Evolutionary conservation across 2,113 vertebrate genomes (phyloP).

Genomic region (Xiphophorus maculatus): DNA sequence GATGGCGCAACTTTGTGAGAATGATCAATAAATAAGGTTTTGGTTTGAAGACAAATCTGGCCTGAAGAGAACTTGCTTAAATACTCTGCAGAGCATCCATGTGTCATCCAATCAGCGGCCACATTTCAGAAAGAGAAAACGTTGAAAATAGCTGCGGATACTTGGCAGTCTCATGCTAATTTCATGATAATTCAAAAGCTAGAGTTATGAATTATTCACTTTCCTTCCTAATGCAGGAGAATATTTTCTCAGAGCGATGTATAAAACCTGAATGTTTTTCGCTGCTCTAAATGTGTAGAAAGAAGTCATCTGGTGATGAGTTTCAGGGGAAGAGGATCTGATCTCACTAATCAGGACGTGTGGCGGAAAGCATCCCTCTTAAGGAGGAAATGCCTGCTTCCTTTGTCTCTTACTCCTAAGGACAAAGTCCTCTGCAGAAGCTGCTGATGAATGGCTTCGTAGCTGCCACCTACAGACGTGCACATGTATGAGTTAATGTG

Average conservation of each 20-base stretch:
- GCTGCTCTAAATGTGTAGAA: conserved; percentile 14
- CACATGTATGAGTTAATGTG: conserved; percentile 21
- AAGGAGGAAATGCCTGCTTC: conserved; percentile 81
- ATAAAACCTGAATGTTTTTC: conserved; percentile 34
- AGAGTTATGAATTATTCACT: conserved; percentile 30
- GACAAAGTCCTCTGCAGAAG: conserved; percentile 57
- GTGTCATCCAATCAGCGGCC: background rate
- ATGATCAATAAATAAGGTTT: background rate
- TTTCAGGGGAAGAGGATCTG: conserved; percentile 52
- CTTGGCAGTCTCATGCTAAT: conserved; percentile 22
- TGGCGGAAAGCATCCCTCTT: conserved; percentile 74
- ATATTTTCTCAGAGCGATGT: conserved; percentile 44
- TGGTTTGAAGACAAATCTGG: background rate
- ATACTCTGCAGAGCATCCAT: background rate
- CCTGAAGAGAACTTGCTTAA: background rate
- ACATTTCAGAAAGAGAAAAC: background rate
- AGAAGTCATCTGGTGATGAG: conserved; percentile 35
- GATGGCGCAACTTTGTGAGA: background rate
- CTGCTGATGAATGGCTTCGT: conserved; percentile 54
- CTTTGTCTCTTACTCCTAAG: conserved; percentile 75
- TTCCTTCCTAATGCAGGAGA: conserved; percentile 26
- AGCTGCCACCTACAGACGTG: conserved; percentile 32
- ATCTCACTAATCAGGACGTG: conserved; percentile 73
- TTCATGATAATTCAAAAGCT: conserved; percentile 27
- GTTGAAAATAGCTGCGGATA: background rate